These are phyloP conservation scores for Paraescarpia echinospica DNA, from an alignment of 1,140 invertebrate genomes.

Conservation along the genomic window DNA sequence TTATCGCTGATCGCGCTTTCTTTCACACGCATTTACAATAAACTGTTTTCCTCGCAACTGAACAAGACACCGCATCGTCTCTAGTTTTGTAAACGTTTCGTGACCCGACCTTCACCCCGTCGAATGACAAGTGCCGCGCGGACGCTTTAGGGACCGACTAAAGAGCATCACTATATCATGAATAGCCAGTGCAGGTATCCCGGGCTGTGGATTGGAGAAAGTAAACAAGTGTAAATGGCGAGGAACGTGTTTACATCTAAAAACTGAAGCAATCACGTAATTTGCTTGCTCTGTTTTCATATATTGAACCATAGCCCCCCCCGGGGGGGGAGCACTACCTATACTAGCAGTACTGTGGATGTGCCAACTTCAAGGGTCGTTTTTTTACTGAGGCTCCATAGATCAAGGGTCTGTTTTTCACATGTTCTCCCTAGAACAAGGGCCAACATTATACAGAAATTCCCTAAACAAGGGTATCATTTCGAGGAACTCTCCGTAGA, in stretches of 20 bases:
- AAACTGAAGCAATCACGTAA: not conserved
- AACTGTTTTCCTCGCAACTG: not conserved
- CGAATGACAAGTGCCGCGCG: not conserved
- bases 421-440: too few species aligned
- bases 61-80: not conserved
- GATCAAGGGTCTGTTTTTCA: too few species aligned
- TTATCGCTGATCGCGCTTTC: not conserved
- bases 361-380: too few species aligned
- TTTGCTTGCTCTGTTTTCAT: not conserved
- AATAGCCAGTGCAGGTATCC: not conserved
- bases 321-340: too few species aligned
- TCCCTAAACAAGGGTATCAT: too few species aligned
- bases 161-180: not conserved
- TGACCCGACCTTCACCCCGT: constrained; percentile 1
- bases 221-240: not conserved
- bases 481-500: too few species aligned
- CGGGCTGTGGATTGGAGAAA: not conserved
- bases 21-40: not conserved
- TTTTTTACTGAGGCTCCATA: too few species aligned
- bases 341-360: too few species aligned
- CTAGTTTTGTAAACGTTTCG: constrained; percentile 10
- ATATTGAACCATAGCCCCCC: not conserved
- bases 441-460: too few species aligned
- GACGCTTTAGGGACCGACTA: not conserved
- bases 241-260: not conserved